phyloP scores from a whole-genome alignment of 1,140 invertebrate species.

The Drosophila tani region DNA sequence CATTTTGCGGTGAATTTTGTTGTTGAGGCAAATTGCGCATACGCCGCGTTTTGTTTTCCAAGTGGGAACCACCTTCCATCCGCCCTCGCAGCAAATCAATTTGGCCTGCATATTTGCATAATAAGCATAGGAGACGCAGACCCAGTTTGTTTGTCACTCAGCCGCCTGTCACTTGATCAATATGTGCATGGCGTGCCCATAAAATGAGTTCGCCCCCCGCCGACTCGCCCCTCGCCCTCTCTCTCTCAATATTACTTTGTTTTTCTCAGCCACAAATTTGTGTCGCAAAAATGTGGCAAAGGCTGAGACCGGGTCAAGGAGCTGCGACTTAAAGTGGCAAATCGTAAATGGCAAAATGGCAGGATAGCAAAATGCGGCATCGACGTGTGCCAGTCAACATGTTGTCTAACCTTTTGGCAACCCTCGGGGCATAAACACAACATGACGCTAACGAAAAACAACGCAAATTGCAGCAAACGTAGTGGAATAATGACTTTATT shows the following conservation, averaged over 20 bases:
- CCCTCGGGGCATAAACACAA: constrained; percentile 67
- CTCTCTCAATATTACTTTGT: constrained; percentile 66
- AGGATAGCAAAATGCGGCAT: constrained; percentile 39
- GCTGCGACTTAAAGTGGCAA: constrained; percentile 60
- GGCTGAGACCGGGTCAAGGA: constrained; percentile 59
- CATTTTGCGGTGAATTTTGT: constrained; percentile 61
- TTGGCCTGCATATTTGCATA: constrained; percentile 79
- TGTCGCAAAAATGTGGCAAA: constrained; percentile 75
- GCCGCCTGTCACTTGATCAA: constrained; percentile 81
- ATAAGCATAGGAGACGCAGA: constrained; percentile 61
- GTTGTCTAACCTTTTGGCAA: constrained; percentile 54
- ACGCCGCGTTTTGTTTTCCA: constrained; percentile 79
- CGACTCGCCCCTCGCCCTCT: background rate
- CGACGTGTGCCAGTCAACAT: constrained; percentile 20
- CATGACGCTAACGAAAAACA: constrained; percentile 38
- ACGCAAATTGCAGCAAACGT: constrained; percentile 55
- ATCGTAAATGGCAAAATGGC: constrained; percentile 46
- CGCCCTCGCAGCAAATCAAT: constrained; percentile 61
- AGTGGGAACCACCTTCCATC: constrained; percentile 22
- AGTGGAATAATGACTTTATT: constrained; percentile 75
- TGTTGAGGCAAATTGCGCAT: constrained; percentile 69
- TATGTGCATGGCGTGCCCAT: constrained; percentile 81
- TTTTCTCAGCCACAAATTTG: constrained; percentile 65
- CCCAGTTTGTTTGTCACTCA: constrained; percentile 80
- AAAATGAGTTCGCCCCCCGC: constrained; percentile 50